These are phyloP conservation scores for Nesoenas mayeri DNA, from an alignment of 2,113 vertebrate genomes.

Conservation along the genomic window DNA sequence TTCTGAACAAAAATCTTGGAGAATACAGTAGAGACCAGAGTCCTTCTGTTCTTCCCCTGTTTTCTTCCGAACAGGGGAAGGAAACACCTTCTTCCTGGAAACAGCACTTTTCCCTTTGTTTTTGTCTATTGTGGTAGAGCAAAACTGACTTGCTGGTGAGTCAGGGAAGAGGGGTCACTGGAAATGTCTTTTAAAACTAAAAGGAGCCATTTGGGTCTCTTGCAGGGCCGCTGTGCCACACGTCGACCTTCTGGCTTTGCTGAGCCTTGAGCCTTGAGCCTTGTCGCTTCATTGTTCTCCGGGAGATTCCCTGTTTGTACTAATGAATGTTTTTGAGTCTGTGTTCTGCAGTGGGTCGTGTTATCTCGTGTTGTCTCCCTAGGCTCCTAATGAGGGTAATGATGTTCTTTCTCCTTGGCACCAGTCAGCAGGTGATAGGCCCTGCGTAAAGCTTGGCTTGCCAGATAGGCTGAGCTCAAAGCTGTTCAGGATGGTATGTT, in stretches of 20 bases:
- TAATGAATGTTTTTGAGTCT: constrained; percentile 24
- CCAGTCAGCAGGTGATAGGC: not conserved
- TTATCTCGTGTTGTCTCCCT: not conserved
- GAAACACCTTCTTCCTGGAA: not conserved
- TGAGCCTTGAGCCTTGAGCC: not conserved
- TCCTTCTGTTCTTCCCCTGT: not conserved
- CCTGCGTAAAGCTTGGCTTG: not conserved
- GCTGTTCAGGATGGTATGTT: not conserved
- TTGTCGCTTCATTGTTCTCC: constrained; percentile 8
- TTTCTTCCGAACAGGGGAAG: not conserved
- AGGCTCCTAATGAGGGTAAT: not conserved
- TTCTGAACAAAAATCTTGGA: not conserved
- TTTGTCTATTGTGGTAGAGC: not conserved
- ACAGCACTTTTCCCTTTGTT: not conserved
- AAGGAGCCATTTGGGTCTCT: not conserved
- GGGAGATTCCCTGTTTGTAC: constrained; percentile 17
- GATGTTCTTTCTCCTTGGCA: constrained; percentile 3
- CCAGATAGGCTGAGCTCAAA: not conserved
- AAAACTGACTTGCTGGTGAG: not conserved
- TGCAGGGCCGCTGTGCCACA: not conserved
- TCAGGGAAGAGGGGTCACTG: not conserved
- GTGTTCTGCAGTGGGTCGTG: not conserved
- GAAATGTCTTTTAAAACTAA: not conserved
- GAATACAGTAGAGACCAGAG: not conserved
- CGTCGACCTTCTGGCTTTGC: not conserved